These are phyloP conservation scores for Auanema freiburgensis DNA, from an alignment of 2,888 invertebrate genomes.

Conservation along the genomic window DNA sequence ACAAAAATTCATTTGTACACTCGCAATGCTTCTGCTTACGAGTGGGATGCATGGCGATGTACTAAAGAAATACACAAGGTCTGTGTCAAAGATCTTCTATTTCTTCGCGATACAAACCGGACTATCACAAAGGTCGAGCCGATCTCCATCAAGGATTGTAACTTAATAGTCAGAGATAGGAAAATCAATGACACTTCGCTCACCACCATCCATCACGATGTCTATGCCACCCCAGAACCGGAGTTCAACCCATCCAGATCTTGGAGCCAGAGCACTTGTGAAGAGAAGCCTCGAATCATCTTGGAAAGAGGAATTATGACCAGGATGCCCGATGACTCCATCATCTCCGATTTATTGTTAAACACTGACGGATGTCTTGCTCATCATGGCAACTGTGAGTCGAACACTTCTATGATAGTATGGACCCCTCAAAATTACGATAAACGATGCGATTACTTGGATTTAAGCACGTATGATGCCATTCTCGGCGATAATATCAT, in stretches of 20 bases:
- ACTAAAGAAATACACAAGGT: neutral
- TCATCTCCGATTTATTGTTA: neutral
- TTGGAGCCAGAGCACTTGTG: neutral
- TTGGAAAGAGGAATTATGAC: slow-evolving; percentile 1
- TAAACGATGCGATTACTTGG: neutral
- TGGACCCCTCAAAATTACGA: neutral
- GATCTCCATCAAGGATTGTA: neutral
- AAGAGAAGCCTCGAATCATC: neutral
- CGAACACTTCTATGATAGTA: neutral
- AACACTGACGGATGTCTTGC: neutral
- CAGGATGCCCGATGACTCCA: neutral
- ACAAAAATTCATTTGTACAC: too few relatives aligned
- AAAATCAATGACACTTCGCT: neutral
- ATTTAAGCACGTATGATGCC: neutral
- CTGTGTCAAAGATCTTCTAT: neutral
- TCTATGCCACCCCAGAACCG: too few relatives aligned
- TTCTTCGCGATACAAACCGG: neutral
- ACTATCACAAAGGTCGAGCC: neutral
- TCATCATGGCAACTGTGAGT: neutral
- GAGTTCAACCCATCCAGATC: neutral
- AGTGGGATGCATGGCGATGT: slow-evolving; percentile 2
- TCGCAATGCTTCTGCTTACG: neutral
- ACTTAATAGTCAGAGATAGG: neutral
- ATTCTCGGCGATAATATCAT: neutral
- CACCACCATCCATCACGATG: neutral